phyloP scores from a whole-genome alignment of 1,140 invertebrate genomes.

The Drosophila gunungcola region DNA sequence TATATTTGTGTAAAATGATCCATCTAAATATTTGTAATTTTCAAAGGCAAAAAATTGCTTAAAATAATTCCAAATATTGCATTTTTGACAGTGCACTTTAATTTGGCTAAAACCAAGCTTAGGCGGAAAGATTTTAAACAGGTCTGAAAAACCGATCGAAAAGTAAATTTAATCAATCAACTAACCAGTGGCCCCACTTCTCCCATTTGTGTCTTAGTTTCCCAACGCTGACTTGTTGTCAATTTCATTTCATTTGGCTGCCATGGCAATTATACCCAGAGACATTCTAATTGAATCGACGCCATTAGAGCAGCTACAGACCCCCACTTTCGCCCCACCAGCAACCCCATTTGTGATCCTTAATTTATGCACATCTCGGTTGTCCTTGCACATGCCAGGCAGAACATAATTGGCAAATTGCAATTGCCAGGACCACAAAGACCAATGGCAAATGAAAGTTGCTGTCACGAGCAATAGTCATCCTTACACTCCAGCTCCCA shows the following conservation, averaged over 20 bases:
- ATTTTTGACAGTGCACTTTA: background rate
- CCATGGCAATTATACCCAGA: conserved; percentile 60
- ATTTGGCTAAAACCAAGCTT: background rate
- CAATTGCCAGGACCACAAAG: conserved; percentile 43
- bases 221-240: conserved; percentile 37
- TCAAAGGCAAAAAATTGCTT: too few species aligned
- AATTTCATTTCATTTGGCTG: conserved; percentile 53
- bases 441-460: conserved; percentile 48
- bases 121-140: background rate
- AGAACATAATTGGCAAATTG: conserved; percentile 50
- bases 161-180: conserved; percentile 17
- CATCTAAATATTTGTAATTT: too few species aligned
- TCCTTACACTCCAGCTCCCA: background rate
- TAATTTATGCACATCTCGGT: conserved; percentile 47
- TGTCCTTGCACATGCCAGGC: conserved; percentile 46
- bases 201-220: background rate
- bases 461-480: conserved; percentile 20
- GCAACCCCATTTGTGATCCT: conserved; percentile 26
- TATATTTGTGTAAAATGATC: too few species aligned
- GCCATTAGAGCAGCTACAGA: conserved; percentile 31
- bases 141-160: conserved; percentile 1
- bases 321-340: background rate
- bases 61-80: background rate
- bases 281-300: conserved; percentile 74
- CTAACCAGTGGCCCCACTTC: conserved; percentile 3